phyloP scores from a whole-genome alignment of 2,113 vertebrate species.

The Bos indicus region DNA sequence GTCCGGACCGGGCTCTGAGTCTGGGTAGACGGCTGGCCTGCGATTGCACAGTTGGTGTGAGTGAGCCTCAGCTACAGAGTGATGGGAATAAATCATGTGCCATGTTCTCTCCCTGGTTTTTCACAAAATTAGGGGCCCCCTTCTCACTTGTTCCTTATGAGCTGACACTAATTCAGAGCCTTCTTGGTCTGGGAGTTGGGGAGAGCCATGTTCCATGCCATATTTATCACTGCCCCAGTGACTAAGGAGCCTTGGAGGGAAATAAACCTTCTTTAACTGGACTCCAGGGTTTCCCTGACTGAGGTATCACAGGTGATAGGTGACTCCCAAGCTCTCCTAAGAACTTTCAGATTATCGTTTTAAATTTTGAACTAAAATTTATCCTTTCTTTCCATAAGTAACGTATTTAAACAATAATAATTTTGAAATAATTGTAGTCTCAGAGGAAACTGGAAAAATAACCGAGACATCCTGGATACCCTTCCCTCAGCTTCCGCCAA shows the following conservation, averaged over 20 bases:
- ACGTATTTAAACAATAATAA: not conserved
- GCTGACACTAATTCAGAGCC: not conserved
- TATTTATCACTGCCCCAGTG: not conserved
- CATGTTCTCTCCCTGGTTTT: not conserved
- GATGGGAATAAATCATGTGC: not conserved
- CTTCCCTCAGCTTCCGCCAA: not conserved
- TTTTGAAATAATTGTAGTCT: not conserved
- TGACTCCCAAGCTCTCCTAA: not conserved
- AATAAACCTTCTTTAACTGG: not conserved
- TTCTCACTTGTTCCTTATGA: not conserved
- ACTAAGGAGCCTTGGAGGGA: not conserved
- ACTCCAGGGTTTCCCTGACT: not conserved
- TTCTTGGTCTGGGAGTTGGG: not conserved
- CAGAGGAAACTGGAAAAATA: not conserved
- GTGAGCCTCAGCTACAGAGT: not conserved
- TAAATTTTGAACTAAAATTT: not conserved
- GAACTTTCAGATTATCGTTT: not conserved
- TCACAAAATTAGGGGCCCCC: not conserved
- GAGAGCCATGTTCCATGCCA: not conserved
- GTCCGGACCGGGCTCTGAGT: accelerated
- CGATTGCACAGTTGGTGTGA: not conserved
- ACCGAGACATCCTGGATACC: not conserved
- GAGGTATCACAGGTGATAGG: not conserved
- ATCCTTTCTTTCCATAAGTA: not conserved
- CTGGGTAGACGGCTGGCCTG: no score